Evolutionary conservation across 2,113 vertebrate species (phyloP).

Genomic region (Acanthochromis polyacanthus): DNA sequence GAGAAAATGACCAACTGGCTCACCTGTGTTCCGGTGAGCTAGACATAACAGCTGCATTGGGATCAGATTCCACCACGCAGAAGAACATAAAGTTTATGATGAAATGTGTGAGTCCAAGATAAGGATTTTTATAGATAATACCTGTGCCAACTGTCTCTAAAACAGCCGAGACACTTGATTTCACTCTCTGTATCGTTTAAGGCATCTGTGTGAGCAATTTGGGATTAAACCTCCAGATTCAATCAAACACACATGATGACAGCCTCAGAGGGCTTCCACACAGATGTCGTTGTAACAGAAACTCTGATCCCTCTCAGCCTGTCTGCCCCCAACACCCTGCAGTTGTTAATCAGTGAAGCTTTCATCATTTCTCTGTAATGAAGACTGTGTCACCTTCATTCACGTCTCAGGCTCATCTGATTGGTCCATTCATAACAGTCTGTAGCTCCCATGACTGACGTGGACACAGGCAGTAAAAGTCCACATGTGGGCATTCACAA

Average conservation of each 20-base stretch:
- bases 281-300: neutral
- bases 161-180: no score
- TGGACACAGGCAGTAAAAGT: neutral
- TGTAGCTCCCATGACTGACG: slow-evolving; percentile 10
- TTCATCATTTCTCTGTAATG: slow-evolving; percentile 26
- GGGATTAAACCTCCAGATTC: no score
- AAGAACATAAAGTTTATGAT: slow-evolving; percentile 2
- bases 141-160: no score
- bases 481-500: neutral
- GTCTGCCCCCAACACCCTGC: neutral
- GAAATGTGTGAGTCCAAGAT: neutral
- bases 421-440: slow-evolving; percentile 8
- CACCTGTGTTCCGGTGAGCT: neutral
- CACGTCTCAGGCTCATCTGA: slow-evolving; percentile 14
- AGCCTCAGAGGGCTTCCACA: no score
- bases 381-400: neutral
- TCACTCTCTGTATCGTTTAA: no score
- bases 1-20: no score
- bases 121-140: neutral
- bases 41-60: neutral
- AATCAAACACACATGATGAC: no score
- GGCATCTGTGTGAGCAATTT: no score
- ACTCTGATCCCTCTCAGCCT: neutral
- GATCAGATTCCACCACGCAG: slow-evolving; percentile 4
- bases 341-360: slow-evolving; percentile 5